Conservation (phyloP, 2,113 vertebrate genomes). For the Barnardius zonarius region DNA sequence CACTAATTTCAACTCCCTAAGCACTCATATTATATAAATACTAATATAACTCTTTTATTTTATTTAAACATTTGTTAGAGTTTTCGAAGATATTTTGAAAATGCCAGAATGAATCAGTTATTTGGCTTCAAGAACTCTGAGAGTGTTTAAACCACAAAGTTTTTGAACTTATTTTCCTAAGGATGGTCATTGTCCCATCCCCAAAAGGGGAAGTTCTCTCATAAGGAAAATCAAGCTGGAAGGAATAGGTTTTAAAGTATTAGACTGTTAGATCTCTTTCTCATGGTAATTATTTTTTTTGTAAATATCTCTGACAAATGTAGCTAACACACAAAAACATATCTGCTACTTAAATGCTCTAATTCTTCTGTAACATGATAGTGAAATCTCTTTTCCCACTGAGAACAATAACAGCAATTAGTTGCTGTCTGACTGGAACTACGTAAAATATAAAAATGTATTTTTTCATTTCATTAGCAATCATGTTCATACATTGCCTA, state of each 20-base stretch:
- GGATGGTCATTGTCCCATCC: neutral
- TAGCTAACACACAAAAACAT: neutral
- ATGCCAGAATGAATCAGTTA: neutral
- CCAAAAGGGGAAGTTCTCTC: neutral
- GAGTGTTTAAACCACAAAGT: neutral
- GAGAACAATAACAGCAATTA: neutral
- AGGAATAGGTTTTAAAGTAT: neutral
- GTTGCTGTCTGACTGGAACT: neutral
- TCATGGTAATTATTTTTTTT: neutral
- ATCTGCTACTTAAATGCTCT: neutral
- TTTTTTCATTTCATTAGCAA: neutral
- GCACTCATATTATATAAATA: constrained; percentile 12
- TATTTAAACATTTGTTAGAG: neutral
- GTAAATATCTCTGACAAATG: neutral
- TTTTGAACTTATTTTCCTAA: neutral
- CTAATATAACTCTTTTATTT: neutral
- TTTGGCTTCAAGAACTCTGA: neutral
- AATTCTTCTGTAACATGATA: neutral
- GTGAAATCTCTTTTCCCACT: neutral
- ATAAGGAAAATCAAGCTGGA: neutral
- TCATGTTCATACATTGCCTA: neutral
- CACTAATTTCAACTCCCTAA: neutral
- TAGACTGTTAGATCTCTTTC: neutral
- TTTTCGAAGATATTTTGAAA: constrained; percentile 4
- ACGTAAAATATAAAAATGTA: neutral